Percentiles rank a stretch among this genome's conserved stretches.
Evolutionary conservation across 2,888 invertebrate species (phyloP).

Genomic region (Danaus chrysippus): DNA sequence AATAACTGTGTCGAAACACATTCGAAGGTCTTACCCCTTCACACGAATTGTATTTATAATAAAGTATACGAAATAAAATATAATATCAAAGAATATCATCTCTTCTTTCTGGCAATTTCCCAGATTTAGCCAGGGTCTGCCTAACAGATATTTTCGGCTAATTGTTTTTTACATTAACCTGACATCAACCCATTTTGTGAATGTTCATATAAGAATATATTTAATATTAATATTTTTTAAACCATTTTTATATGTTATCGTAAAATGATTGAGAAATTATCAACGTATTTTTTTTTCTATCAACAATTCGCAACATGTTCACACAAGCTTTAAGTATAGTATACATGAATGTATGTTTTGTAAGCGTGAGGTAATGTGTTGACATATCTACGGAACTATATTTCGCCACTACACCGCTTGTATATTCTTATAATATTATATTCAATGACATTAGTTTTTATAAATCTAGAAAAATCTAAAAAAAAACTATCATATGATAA

Average conservation of each 20-base stretch:
- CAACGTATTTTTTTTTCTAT: neutral
- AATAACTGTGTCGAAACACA: constrained; percentile 66
- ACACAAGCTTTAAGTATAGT: constrained; percentile 34
- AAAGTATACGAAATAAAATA: too few relatives aligned
- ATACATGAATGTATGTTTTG: constrained; percentile 68
- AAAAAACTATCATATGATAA: too few relatives aligned
- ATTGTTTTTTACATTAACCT: too few relatives aligned
- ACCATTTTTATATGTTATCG: too few relatives aligned
- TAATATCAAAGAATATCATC: too few relatives aligned
- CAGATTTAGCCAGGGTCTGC: too few relatives aligned
- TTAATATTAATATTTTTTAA: too few relatives aligned
- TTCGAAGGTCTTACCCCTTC: constrained; percentile 61
- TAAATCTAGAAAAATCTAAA: neutral
- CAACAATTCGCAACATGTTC: constrained; percentile 25
- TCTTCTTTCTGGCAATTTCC: too few relatives aligned
- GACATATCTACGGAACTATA: constrained; percentile 70
- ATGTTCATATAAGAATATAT: too few relatives aligned
- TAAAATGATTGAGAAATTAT: neutral
- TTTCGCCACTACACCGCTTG: constrained; percentile 52
- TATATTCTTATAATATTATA: constrained; percentile 48
- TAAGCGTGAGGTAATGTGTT: constrained; percentile 69
- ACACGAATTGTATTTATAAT: constrained; percentile 36
- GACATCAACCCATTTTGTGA: too few relatives aligned
- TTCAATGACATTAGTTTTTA: constrained; percentile 2
- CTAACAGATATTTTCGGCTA: too few relatives aligned